phyloP scores from a whole-genome alignment of 2,113 vertebrate genomes.

The Cinclus cinclus region DNA sequence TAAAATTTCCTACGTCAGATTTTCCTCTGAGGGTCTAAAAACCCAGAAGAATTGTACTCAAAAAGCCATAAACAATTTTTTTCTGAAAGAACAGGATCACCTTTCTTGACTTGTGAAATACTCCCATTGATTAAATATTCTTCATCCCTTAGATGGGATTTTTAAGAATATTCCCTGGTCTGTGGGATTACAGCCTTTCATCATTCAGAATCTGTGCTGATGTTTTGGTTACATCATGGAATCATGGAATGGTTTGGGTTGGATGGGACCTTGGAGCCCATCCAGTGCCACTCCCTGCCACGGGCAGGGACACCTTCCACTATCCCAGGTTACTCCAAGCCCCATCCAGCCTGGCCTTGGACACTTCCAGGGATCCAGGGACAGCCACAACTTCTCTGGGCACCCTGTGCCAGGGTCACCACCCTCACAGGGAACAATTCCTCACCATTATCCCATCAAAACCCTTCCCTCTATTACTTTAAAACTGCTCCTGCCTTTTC shows the following conservation, averaged over 20 bases:
- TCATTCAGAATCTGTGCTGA: neutral
- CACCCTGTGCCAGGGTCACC: neutral
- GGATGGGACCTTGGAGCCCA: neutral
- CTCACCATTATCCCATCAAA: neutral
- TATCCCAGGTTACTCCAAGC: accelerated
- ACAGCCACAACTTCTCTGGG: neutral
- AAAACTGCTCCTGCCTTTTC: neutral
- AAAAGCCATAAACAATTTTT: neutral
- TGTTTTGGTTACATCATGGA: neutral
- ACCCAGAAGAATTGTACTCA: neutral
- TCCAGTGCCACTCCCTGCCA: neutral
- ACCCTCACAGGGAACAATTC: neutral
- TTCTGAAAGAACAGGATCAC: neutral
- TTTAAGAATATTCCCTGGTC: neutral
- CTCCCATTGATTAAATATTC: neutral
- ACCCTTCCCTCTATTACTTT: neutral
- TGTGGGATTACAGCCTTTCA: neutral
- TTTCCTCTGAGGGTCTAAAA: neutral
- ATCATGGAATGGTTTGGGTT: neutral
- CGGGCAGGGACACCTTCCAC: neutral
- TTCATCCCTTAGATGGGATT: neutral
- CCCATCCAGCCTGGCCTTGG: accelerated
- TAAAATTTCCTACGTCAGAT: neutral
- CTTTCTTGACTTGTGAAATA: neutral
- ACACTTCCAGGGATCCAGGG: neutral